A percentile compares a stretch with the other conserved stretches of the same genome.
Conservation (phyloP, 2,113 vertebrate genomes). For the Holacanthus passer region DNA sequence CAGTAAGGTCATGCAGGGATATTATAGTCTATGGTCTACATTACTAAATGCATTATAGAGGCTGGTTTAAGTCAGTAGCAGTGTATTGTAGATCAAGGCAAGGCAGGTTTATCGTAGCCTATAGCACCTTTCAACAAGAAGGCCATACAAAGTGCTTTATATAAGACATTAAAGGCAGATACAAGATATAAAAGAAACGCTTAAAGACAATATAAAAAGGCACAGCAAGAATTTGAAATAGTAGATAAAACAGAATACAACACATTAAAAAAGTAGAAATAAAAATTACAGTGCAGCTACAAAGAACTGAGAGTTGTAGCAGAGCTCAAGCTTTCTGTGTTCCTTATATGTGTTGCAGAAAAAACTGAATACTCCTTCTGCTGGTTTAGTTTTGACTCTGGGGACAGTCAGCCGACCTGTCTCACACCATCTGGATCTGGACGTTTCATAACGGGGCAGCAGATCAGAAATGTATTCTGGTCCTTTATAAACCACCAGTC, state of each 20-base stretch:
- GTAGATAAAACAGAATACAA: background rate
- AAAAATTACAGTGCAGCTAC: background rate
- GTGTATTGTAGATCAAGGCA: background rate
- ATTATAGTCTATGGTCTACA: background rate
- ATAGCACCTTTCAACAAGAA: background rate
- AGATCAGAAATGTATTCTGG: background rate
- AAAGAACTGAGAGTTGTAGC: background rate
- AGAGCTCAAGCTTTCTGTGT: background rate
- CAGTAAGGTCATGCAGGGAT: background rate
- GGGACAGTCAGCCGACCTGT: background rate
- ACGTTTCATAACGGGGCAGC: background rate
- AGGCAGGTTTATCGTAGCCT: background rate
- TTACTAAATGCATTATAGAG: background rate
- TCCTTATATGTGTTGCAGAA: background rate
- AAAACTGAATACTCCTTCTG: background rate
- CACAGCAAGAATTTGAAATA: background rate
- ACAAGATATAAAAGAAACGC: background rate
- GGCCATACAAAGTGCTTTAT: background rate
- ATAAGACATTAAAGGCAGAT: no score
- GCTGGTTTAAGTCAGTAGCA: background rate
- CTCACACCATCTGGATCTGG: no score
- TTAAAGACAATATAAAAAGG: background rate
- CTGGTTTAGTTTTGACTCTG: background rate
- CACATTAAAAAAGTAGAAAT: background rate
- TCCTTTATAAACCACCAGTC: background rate